Conservation (phyloP, 2,888 invertebrate species). For the Lasiommata megera region DNA sequence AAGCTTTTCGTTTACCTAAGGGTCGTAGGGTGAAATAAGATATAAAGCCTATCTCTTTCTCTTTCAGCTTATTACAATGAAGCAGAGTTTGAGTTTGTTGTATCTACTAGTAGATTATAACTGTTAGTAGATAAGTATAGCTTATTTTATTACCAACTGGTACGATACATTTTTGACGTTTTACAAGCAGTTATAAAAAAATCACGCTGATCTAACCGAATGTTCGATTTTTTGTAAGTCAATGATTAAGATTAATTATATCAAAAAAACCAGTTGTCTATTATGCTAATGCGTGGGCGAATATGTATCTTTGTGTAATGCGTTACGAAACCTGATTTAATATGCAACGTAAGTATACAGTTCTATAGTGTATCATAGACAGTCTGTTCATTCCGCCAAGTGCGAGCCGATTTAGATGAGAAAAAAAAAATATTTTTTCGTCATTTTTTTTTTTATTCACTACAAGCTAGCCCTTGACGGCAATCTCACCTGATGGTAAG, state of each 20-base stretch:
- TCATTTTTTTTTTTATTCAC: no score
- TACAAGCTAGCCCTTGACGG: no score
- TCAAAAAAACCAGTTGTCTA: slow-evolving; percentile 25
- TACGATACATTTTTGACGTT: background rate
- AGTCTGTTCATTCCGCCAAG: no score
- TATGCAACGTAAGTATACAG: slow-evolving; percentile 18
- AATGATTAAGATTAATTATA: slow-evolving; percentile 29
- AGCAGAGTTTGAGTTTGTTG: no score
- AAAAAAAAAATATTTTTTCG: no score
- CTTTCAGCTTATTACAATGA: no score
- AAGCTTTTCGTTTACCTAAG: no score
- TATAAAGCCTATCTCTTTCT: no score
- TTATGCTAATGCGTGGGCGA: slow-evolving; percentile 18
- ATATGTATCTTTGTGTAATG: slow-evolving; percentile 23
- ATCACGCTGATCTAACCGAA: background rate
- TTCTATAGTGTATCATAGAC: background rate
- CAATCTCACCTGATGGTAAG: no score
- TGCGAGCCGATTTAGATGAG: background rate
- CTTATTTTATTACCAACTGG: background rate
- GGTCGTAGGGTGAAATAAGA: no score
- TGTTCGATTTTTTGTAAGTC: slow-evolving; percentile 20
- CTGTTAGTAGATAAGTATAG: no score
- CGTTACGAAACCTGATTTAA: slow-evolving; percentile 22
- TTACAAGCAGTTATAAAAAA: background rate
- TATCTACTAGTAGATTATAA: no score